Base-by-base conservation (phyloP, 1,140 invertebrate genomes). In the Whitmania pigra region DNA sequence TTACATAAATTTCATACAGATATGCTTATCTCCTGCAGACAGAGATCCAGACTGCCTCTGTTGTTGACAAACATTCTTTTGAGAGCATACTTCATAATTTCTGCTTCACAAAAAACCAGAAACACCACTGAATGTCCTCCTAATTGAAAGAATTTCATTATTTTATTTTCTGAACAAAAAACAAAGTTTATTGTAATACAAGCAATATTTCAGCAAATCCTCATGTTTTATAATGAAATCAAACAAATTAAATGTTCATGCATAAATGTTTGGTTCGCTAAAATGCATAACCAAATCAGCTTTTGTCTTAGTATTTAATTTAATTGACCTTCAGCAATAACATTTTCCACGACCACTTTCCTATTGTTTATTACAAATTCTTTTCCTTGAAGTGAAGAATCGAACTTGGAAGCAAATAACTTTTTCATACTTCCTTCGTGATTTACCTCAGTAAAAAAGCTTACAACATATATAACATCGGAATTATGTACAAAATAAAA, bases 31-130 rank as follows among this genome's bases (percentile, higher is more conserved):
- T 94, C 92, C 77, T 90, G 86, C 81, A 91, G 90, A 75, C 89
- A 91, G 76, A 91, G 88, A 80, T 88, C 88, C 75, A 94, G 85
- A 83, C 93, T 91, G 77, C 89, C 86, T 78, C 92, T 90, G 83
- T 92, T 92, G 81, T 94, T 94, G 73, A 94, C 91, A 83, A 91
- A 92, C 87, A 93, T 89, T 73, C 92, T 85, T 83, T 94, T 94
- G 67, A 94, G 85, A 72, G 92, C 92, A 86, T 89, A 93, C 77
- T 87, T 86, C 60, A 83, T 78, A 53, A 87, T 87, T 82, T 86
- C 57, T 63, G 57, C 87, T 71, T 84, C 86, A 66, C 75, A 75
- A 82, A 89, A 90, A 31, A 90, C 91, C 76, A 93, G 84, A 82
- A 92, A 94, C 60, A 93, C 91, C 78, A 94, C 87, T 63, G 91